Conservation (phyloP, 1,140 invertebrate species). For the Saccostrea glomerata region DNA sequence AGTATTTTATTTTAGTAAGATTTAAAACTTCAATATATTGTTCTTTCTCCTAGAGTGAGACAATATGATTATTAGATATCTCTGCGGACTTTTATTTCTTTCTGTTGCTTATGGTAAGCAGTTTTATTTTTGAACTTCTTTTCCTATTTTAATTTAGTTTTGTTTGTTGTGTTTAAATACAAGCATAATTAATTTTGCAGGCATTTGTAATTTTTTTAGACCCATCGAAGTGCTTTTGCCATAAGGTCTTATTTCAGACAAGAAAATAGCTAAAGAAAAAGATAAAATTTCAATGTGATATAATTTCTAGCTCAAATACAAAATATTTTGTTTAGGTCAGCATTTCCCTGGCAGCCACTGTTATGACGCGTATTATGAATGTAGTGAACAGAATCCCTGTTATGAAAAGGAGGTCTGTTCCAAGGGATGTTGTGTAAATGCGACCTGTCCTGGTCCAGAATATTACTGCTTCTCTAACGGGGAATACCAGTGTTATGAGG, state of each 20-base stretch:
- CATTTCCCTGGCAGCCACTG: background rate
- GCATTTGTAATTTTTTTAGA: no score
- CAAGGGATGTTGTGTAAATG: background rate
- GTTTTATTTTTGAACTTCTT: background rate
- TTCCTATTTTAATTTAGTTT: no score
- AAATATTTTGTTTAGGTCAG: no score
- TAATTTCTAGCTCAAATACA: no score
- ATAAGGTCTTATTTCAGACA: no score
- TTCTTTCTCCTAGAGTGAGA: background rate
- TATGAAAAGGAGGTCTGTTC: background rate
- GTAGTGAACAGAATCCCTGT: background rate
- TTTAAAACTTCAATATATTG: background rate
- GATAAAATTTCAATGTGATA: no score
- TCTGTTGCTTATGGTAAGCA: background rate
- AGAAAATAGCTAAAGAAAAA: no score
- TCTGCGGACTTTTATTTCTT: background rate
- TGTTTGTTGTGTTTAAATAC: no score
- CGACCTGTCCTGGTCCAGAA: background rate
- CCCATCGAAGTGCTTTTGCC: no score
- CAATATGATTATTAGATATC: background rate
- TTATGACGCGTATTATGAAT: background rate
- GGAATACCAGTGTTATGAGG: slow-evolving; percentile 6
- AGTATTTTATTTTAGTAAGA: slow-evolving; percentile 9
- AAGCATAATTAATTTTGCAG: no score
- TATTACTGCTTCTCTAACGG: slow-evolving; percentile 5